These are phyloP conservation scores for Montipora capitata DNA, from an alignment of 92 coral and sea anemone species.

Conservation along the genomic window DNA sequence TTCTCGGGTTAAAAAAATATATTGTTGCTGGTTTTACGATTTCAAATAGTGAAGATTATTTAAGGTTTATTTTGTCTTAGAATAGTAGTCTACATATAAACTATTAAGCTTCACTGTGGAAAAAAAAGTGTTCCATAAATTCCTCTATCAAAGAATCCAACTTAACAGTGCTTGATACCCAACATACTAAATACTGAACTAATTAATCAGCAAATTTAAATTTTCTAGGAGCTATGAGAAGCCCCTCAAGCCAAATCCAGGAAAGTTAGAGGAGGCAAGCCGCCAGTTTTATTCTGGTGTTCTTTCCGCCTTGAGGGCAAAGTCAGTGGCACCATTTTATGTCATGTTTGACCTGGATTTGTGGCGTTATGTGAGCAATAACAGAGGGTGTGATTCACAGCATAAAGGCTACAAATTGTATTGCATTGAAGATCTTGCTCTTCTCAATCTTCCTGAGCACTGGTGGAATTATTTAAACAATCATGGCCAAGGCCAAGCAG, in stretches of 20 bases:
- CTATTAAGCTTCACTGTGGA: too few species aligned
- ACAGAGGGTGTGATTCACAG: slow-evolving; percentile 52
- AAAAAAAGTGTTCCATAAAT: too few species aligned
- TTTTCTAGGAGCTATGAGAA: slow-evolving; percentile 61
- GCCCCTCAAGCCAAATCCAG: slow-evolving; percentile 48
- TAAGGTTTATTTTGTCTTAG: too few species aligned
- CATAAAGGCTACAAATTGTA: slow-evolving; percentile 70
- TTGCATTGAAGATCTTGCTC: slow-evolving; percentile 41
- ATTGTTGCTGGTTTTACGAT: too few species aligned
- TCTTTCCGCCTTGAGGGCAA: slow-evolving; percentile 43
- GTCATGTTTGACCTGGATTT: slow-evolving; percentile 68
- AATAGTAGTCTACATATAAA: too few species aligned
- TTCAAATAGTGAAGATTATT: too few species aligned
- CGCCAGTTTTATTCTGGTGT: slow-evolving; percentile 46
- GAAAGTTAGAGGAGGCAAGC: slow-evolving; percentile 51
- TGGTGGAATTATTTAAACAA: slow-evolving; percentile 63
- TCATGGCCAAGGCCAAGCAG: slow-evolving; percentile 60
- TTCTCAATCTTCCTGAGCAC: slow-evolving; percentile 48
- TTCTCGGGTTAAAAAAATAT: too few species aligned
- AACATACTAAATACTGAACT: too few species aligned
- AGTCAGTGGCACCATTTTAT: slow-evolving; percentile 32
- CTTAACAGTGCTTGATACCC: too few species aligned
- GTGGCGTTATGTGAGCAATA: slow-evolving; percentile 51
- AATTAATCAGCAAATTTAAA: too few species aligned
- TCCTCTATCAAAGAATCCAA: too few species aligned